phyloP scores from a whole-genome alignment of 1,140 invertebrate genomes.

The Bombus breviceps region DNA sequence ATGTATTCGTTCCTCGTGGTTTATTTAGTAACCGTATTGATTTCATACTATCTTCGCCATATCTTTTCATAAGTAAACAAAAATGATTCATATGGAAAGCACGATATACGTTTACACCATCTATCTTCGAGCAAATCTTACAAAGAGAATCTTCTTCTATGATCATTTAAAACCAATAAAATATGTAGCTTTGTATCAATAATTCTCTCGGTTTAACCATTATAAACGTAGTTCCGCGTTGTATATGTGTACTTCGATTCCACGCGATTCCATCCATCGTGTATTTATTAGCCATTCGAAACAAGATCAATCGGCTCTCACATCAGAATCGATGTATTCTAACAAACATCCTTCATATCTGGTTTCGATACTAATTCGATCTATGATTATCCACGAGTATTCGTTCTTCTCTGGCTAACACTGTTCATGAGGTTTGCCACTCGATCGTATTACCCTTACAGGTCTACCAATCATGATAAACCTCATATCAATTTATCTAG shows the following conservation, averaged over 20 bases:
- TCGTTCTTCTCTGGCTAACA: not conserved
- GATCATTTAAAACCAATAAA: not conserved
- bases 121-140: too few species aligned
- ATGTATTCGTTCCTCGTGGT: not conserved
- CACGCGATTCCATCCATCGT: not conserved
- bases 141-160: not conserved
- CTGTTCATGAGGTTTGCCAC: constrained; percentile 11
- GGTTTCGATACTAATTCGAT: not conserved
- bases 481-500: constrained; percentile 53
- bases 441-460: constrained; percentile 38
- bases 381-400: not conserved
- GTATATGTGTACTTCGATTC: too few species aligned
- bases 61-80: not conserved
- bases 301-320: not conserved
- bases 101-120: not conserved
- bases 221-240: not conserved
- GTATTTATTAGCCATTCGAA: not conserved
- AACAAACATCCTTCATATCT: not conserved
- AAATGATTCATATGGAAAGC: not conserved
- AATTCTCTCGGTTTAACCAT: not conserved
- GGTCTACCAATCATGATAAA: constrained; percentile 43
- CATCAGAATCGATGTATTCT: not conserved
- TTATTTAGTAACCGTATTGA: constrained; percentile 15
- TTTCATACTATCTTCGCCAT: not conserved
- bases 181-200: too few species aligned